Percentiles rank a stretch among this genome's conserved stretches.
phyloP scores from a whole-genome alignment of 2,797 vertebrate species.

The Peromyscus aztecus region DNA sequence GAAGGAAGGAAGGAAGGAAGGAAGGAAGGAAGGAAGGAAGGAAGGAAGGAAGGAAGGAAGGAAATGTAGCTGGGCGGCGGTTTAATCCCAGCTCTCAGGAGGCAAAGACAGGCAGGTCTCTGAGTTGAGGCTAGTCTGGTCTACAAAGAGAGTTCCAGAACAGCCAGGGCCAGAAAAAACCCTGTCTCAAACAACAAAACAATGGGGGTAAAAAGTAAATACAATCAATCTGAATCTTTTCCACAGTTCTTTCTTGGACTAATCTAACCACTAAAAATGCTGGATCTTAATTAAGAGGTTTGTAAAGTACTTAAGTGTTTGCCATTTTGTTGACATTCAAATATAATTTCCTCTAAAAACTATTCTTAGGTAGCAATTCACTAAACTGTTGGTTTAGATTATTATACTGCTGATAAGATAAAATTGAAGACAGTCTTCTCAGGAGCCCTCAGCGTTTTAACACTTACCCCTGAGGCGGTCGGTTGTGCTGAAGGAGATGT shows the following conservation, averaged over 20 bases:
- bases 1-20: background rate
- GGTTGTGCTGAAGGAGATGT: conserved; percentile 94
- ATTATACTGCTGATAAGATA: conserved; percentile 90
- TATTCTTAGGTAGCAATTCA: conserved; percentile 87
- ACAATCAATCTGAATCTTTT: conserved; percentile 78
- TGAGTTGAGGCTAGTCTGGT: background rate
- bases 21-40: too few species aligned
- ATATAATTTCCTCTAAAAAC: conserved; percentile 86
- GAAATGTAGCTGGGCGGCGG: background rate
- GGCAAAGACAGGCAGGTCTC: background rate
- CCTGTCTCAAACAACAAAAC: background rate
- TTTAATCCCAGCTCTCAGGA: background rate
- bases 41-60: background rate
- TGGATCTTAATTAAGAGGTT: conserved; percentile 87
- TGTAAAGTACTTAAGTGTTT: conserved; percentile 86
- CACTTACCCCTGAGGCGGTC: conserved; percentile 92
- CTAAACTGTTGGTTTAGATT: conserved; percentile 90
- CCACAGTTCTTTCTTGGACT: conserved; percentile 70
- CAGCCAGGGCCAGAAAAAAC: background rate
- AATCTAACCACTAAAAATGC: conserved; percentile 81
- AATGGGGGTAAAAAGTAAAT: conserved; percentile 61
- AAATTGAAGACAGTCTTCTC: conserved; percentile 86
- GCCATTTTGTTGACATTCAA: conserved; percentile 86
- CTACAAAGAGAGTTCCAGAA: background rate
- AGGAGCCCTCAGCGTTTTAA: conserved; percentile 14